phyloP scores from a whole-genome alignment of 2,113 vertebrate genomes.

The Lepus timidus region DNA sequence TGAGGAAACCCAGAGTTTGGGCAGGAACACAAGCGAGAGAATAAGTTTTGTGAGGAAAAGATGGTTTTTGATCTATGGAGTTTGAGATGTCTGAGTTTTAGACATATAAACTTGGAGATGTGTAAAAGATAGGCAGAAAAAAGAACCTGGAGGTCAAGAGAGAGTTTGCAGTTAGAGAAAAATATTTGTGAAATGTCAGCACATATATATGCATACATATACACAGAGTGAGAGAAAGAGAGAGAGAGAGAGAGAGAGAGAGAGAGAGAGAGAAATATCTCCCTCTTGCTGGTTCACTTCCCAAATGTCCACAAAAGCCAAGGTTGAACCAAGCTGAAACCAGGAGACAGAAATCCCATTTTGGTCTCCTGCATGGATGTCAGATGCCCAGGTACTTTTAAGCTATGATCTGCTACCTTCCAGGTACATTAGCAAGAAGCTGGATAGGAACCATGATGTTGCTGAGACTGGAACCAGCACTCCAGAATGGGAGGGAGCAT shows the following conservation, averaged over 20 bases:
- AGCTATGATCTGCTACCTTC: too few species aligned
- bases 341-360: too few species aligned
- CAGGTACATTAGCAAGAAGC: too few species aligned
- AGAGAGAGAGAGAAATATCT: not conserved
- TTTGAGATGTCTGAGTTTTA: not conserved
- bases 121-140: not conserved
- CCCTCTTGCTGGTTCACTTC: too few species aligned
- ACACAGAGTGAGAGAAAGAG: not conserved
- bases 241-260: conserved; percentile 23
- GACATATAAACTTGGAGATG: not conserved
- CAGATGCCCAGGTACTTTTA: too few species aligned
- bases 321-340: too few species aligned
- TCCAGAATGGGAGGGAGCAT: too few species aligned
- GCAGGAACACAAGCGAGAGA: not conserved
- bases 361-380: too few species aligned
- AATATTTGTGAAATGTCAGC: not conserved
- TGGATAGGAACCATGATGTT: too few species aligned
- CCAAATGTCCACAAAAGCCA: too few species aligned
- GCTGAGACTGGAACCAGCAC: too few species aligned
- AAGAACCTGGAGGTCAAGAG: not conserved
- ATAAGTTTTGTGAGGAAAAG: not conserved
- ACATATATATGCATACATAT: conserved; percentile 56
- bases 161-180: not conserved
- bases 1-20: not conserved
- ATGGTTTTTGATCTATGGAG: not conserved